Evolutionary conservation across 1,140 invertebrate genomes (phyloP).

Genomic region (Drosophila carrolli): DNA sequence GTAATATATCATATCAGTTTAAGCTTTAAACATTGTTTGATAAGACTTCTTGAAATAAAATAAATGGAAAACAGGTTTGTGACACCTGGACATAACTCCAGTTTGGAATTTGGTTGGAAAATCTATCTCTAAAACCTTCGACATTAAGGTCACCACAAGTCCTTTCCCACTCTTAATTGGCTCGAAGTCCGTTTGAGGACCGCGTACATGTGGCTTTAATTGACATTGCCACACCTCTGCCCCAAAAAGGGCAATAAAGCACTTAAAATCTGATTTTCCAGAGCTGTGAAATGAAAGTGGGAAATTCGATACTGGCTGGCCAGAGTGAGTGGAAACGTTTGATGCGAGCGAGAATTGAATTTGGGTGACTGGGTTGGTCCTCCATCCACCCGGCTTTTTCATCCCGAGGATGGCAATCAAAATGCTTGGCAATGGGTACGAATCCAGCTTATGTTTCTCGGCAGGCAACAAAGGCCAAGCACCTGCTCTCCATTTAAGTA

Average conservation of each 20-base stretch:
- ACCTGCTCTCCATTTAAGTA: conserved; percentile 69
- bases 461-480: conserved; percentile 12
- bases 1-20: not conserved
- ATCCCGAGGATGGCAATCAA: not conserved
- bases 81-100: not conserved
- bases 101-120: not conserved
- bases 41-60: not conserved
- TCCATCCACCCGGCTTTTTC: not conserved
- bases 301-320: conserved; percentile 29
- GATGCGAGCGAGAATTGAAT: conserved; percentile 39
- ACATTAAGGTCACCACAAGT: no score
- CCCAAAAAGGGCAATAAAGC: conserved; percentile 17
- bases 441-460: conserved; percentile 20
- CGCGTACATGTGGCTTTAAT: conserved; percentile 35
- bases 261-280: conserved; percentile 34
- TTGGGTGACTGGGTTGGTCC: conserved; percentile 10
- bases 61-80: not conserved
- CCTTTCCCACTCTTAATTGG: conserved; percentile 23
- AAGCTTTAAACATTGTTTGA: not conserved
- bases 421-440: not conserved
- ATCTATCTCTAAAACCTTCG: no score
- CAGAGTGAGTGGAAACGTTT: conserved; percentile 8
- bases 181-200: conserved; percentile 14
- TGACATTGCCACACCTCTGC: conserved; percentile 15
- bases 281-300: conserved; percentile 35